These are phyloP conservation scores for Tethya wilhelma DNA, from an alignment of 37 sponge, comb jelly and placozoan species.

Conservation along the genomic window DNA sequence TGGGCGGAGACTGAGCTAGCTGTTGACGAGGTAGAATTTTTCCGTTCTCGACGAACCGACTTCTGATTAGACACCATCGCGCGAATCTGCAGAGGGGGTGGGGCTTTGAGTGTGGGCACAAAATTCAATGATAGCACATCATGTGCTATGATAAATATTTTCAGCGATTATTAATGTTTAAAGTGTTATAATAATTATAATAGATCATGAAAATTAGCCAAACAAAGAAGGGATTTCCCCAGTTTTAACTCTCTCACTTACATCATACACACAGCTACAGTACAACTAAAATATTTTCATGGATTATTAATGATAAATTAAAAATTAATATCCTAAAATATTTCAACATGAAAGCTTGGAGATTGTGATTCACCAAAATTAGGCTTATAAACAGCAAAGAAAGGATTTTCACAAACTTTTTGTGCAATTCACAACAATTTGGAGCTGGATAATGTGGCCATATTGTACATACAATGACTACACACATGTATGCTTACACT, in stretches of 20 bases:
- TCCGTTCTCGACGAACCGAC: slow-evolving; percentile 18
- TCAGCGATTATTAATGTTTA: background rate
- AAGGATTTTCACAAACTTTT: too few relatives aligned
- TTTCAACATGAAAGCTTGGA: too few relatives aligned
- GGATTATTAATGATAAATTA: too few relatives aligned
- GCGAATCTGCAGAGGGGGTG: slow-evolving; percentile 3
- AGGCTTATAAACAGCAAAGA: too few relatives aligned
- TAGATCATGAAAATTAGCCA: background rate
- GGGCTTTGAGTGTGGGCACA: background rate
- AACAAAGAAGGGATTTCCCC: background rate
- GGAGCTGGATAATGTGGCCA: too few relatives aligned
- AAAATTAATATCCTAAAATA: too few relatives aligned
- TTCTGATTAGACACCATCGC: background rate
- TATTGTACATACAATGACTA: too few relatives aligned
- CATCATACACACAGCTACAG: too few relatives aligned
- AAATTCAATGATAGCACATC: background rate
- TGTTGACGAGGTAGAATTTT: slow-evolving; percentile 37
- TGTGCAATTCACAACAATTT: too few relatives aligned
- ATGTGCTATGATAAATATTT: background rate
- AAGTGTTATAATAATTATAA: background rate
- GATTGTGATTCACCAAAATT: too few relatives aligned
- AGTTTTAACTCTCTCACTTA: too few relatives aligned
- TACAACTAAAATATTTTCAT: too few relatives aligned
- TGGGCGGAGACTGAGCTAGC: slow-evolving; percentile 14
- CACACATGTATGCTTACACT: background rate